Base-by-base conservation (phyloP, 1,140 invertebrate genomes). In the Neodiprion virginianus region DNA sequence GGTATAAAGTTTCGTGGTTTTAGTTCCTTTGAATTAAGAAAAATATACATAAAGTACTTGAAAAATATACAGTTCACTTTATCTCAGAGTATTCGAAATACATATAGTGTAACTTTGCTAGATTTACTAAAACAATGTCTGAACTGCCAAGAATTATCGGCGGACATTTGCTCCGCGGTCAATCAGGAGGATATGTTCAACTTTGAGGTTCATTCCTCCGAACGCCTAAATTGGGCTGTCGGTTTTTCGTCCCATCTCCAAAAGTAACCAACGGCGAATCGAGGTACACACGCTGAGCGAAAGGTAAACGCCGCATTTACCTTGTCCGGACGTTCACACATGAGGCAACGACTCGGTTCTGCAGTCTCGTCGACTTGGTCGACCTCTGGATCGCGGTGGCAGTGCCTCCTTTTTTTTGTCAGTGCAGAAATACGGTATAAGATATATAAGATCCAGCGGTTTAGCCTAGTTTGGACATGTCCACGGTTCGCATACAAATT, bases 391-490 rank as follows among this genome's bases (percentile, higher is more conserved):
- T 17, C 53, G 53, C 53, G 1, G 2, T 40, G 1, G 53, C 53
- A 61, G 53, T 61, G 53, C 53, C 53, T 61, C 11, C 53, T 61
- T 61, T 61, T 61, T 61, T 61, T 61, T 17, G 53, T 61, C 53
- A 61, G 53, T 3, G 28, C 28, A 40, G 28, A 40, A 14, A 61
- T 61, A 61, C 4, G 7, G 8, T 17, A 61, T 61, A 61, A 61
- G 53, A 61, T 61, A 61, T 61, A 61, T 61, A 61, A 61, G 53
- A 12, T 61, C 11, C 53, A 61, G 53, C 53, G 28, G 28, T 61
- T 61, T 61, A 61, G 53, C 53, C 53, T 61, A 61, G 53, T 61
- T 61, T 61, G 53, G 53, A 61, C 53, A 61, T 61, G 53, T 61
- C n/a, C 53, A 61, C 8, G 53, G 53, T 8, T 61, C 53, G 53